phyloP scores from a whole-genome alignment of 2,888 invertebrate genomes.

The Folsomia manolachei region DNA sequence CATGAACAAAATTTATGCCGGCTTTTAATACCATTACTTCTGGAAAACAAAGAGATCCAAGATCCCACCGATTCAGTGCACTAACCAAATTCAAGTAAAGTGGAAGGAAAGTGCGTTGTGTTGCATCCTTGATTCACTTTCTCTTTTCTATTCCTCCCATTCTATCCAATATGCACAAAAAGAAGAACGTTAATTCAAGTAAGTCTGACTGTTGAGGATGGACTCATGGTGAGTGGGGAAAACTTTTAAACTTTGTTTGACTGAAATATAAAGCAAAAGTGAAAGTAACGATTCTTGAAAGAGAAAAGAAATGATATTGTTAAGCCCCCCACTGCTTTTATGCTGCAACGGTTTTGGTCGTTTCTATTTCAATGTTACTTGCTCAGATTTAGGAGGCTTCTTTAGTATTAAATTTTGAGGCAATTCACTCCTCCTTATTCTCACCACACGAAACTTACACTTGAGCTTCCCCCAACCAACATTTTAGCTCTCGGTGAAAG shows the following conservation, averaged over 20 bases:
- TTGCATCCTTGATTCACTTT: neutral
- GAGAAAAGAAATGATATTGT: slow-evolving; percentile 1
- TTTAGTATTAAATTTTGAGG: neutral
- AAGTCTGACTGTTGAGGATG: neutral
- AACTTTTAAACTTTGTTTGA: neutral
- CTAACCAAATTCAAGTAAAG: no score
- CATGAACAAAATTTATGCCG: neutral
- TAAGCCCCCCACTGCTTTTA: slow-evolving; percentile 7
- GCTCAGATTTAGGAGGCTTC: neutral
- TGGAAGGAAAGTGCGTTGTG: neutral
- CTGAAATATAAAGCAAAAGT: slow-evolving; percentile 5
- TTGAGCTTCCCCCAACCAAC: neutral
- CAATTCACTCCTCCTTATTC: neutral
- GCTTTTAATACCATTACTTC: neutral
- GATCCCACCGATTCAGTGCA: no score
- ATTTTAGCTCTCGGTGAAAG: neutral
- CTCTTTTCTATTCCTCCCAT: neutral
- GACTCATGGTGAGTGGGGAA: neutral
- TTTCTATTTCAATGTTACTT: neutral
- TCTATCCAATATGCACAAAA: neutral
- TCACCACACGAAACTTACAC: no score
- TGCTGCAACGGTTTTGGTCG: neutral
- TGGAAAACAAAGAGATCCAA: neutral
- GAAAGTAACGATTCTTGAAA: neutral
- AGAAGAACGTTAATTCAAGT: neutral